Conservation (phyloP, 2,113 vertebrate genomes). For the Aegypius monachus region DNA sequence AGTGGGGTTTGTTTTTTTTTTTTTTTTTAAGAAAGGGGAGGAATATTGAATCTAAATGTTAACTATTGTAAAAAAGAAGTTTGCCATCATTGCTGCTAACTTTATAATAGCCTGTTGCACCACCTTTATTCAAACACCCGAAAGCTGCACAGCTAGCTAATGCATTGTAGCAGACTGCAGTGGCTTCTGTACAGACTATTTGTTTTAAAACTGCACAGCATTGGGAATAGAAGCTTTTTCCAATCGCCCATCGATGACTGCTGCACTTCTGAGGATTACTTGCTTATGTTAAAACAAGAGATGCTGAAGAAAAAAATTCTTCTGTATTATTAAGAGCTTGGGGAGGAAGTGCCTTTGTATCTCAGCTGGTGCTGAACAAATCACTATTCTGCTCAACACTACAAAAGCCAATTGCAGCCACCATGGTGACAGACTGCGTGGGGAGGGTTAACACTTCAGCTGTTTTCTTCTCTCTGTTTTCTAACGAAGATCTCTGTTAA, state of each 20-base stretch:
- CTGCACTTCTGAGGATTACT: not conserved
- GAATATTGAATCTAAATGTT: not conserved
- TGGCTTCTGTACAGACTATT: accelerated
- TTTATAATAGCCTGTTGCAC: not conserved
- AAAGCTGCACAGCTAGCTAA: too few relatives aligned
- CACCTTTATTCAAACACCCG: accelerated
- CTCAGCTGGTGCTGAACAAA: not conserved
- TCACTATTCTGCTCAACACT: not conserved
- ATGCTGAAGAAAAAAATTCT: not conserved
- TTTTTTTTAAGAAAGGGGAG: not conserved
- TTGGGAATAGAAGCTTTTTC: not conserved
- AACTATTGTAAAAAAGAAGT: too few relatives aligned
- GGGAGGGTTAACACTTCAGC: not conserved
- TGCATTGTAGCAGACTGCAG: accelerated
- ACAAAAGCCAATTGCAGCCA: not conserved
- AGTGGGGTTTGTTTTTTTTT: not conserved
- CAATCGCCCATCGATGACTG: accelerated
- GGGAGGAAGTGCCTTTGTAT: not conserved
- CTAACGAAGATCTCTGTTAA: not conserved
- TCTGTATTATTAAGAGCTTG: not conserved
- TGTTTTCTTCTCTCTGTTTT: not conserved
- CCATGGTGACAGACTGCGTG: not conserved
- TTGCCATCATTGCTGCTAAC: not conserved
- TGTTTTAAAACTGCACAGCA: not conserved
- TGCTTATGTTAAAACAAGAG: not conserved